These are phyloP conservation scores for Centropus bengalensis DNA, from an alignment of 2,113 vertebrate species.

Conservation along the genomic window DNA sequence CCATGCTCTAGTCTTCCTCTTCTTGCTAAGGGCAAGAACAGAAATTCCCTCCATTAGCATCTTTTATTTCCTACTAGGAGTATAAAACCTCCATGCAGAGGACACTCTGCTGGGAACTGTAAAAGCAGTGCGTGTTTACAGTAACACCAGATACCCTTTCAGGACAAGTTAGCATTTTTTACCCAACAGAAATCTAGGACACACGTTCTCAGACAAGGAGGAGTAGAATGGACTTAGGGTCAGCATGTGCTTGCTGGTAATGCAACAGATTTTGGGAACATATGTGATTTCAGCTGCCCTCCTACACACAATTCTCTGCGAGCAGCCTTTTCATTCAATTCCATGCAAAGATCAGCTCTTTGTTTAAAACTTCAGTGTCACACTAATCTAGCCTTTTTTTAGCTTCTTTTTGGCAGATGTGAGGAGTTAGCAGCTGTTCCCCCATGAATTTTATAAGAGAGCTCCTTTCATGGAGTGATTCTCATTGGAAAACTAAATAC, in stretches of 20 bases:
- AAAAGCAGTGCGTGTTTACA: neutral
- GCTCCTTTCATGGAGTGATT: neutral
- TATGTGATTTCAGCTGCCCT: neutral
- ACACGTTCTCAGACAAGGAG: neutral
- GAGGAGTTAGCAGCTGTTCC: neutral
- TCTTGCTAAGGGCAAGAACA: neutral
- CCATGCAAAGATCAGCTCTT: neutral
- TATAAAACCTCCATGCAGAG: neutral
- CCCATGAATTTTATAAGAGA: neutral
- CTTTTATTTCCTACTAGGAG: neutral
- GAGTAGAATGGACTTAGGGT: neutral
- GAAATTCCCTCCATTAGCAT: neutral
- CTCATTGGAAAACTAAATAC: neutral
- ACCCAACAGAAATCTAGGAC: neutral
- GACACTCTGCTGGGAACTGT: neutral
- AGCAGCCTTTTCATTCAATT: neutral
- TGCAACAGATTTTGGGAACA: neutral
- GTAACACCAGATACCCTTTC: neutral
- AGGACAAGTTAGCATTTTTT: constrained; percentile 17
- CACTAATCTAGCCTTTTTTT: neutral
- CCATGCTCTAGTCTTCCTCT: neutral
- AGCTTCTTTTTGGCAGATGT: neutral
- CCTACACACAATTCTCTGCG: neutral
- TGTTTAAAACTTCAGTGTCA: neutral
- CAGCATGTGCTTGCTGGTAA: neutral